A percentile compares a stretch with the other conserved stretches of the same genome.
Evolutionary conservation across 2,113 vertebrate genomes (phyloP).

Genomic region (Eira barbara): DNA sequence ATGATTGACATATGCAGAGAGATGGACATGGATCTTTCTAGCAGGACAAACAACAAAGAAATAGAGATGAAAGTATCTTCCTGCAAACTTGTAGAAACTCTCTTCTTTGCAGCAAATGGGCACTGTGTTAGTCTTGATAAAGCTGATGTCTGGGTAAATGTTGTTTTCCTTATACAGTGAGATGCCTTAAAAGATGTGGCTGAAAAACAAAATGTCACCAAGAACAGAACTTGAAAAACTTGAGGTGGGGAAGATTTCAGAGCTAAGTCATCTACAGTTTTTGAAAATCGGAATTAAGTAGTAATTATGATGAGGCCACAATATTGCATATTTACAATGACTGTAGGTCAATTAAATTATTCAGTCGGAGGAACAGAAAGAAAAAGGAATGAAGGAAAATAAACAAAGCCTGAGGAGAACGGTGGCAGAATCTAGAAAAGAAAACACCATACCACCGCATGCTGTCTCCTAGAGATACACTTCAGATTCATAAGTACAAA

Average conservation of each 20-base stretch:
- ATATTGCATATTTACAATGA: background rate
- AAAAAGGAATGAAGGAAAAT: background rate
- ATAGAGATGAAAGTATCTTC: background rate
- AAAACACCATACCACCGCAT: background rate
- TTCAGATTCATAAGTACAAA: background rate
- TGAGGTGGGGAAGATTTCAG: background rate
- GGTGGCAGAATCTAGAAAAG: background rate
- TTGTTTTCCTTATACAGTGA: background rate
- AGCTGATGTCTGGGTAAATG: background rate
- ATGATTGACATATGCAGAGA: background rate
- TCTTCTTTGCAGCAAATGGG: background rate
- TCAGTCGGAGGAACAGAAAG: background rate
- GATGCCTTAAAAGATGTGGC: background rate
- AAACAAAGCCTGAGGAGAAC: background rate
- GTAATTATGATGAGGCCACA: background rate
- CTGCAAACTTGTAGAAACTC: background rate
- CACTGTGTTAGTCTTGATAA: background rate
- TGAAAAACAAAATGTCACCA: background rate
- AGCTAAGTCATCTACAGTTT: background rate
- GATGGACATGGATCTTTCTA: background rate
- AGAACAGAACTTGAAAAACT: background rate
- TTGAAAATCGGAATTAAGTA: background rate
- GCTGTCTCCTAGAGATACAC: background rate
- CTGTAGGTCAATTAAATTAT: background rate
- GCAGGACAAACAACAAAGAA: background rate